Evolutionary conservation across 2,888 invertebrate species (phyloP).

Genomic region (Allacma fusca): DNA sequence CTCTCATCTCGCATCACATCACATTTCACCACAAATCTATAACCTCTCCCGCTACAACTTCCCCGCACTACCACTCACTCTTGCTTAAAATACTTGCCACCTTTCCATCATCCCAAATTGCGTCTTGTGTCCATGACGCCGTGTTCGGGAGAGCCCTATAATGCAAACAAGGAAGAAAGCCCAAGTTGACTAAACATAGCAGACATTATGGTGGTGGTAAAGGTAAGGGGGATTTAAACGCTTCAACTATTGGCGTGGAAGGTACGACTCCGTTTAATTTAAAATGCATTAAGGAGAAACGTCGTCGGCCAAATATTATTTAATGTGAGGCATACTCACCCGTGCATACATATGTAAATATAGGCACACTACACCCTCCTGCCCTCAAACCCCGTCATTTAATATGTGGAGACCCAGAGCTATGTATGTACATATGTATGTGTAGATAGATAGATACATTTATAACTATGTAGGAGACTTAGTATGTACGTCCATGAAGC

Average conservation of each 20-base stretch:
- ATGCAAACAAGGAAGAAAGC: conserved; percentile 7
- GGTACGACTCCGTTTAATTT: conserved; percentile 29
- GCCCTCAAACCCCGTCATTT: too few relatives aligned
- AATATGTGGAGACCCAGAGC: too few relatives aligned
- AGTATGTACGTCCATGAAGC: too few relatives aligned
- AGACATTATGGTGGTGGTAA: not conserved
- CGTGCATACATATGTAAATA: not conserved
- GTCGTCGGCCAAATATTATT: conserved; percentile 2
- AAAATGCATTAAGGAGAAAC: conserved; percentile 18
- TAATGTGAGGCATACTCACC: not conserved
- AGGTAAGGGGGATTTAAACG: not conserved
- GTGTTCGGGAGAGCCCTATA: conserved; percentile 8
- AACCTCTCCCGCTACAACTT: not conserved
- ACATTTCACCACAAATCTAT: conserved; percentile 34
- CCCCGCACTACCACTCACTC: conserved; percentile 20
- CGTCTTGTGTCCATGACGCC: conserved; percentile 29
- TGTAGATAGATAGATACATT: too few relatives aligned
- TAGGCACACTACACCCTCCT: too few relatives aligned
- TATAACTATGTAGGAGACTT: too few relatives aligned
- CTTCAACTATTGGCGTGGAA: conserved; percentile 30
- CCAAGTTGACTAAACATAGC: not conserved
- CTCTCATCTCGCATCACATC: conserved; percentile 47
- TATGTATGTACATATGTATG: too few relatives aligned
- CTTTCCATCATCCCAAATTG: conserved; percentile 37
- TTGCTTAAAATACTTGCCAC: conserved; percentile 36